phyloP scores from a whole-genome alignment of 2,797 vertebrate genomes.

The Apogon hyalosoma region DNA sequence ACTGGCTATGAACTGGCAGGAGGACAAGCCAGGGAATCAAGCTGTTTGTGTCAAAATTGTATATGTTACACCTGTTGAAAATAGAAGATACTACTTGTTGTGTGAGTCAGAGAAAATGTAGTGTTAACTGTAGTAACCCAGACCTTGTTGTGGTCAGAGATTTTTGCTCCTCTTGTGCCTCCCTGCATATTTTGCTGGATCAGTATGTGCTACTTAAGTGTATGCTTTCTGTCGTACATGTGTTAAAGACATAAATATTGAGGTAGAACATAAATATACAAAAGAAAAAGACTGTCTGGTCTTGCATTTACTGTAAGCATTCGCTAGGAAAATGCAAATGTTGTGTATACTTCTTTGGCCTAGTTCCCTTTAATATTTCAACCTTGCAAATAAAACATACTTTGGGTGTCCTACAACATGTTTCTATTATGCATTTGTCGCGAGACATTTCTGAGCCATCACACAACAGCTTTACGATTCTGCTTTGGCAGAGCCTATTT shows the following conservation, averaged over 20 bases:
- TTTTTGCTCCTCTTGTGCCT: neutral
- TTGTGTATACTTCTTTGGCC: neutral
- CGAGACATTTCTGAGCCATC: slow-evolving; percentile 22
- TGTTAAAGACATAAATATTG: slow-evolving; percentile 18
- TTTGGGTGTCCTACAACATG: slow-evolving; percentile 1
- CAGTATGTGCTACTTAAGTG: neutral
- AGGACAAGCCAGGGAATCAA: no score
- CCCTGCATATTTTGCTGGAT: neutral
- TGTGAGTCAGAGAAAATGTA: no score
- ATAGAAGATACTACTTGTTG: no score
- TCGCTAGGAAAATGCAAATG: slow-evolving; percentile 1
- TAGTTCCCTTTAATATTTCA: slow-evolving; percentile 4
- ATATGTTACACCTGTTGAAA: no score
- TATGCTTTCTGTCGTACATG: neutral
- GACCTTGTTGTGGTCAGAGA: no score
- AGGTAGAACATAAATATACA: neutral
- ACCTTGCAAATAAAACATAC: neutral
- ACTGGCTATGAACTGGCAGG: no score
- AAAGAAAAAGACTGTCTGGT: slow-evolving; percentile 7
- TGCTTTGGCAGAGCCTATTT: neutral
- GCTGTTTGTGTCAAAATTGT: no score
- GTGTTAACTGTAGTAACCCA: no score
- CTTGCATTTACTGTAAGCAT: slow-evolving; percentile 2
- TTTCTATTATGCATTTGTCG: slow-evolving; percentile 14
- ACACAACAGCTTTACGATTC: neutral